A percentile compares a stretch with the other conserved stretches of the same genome.
Evolutionary conservation across 2,888 invertebrate genomes (phyloP).

Genomic region (Zaprionus obscuricornis): DNA sequence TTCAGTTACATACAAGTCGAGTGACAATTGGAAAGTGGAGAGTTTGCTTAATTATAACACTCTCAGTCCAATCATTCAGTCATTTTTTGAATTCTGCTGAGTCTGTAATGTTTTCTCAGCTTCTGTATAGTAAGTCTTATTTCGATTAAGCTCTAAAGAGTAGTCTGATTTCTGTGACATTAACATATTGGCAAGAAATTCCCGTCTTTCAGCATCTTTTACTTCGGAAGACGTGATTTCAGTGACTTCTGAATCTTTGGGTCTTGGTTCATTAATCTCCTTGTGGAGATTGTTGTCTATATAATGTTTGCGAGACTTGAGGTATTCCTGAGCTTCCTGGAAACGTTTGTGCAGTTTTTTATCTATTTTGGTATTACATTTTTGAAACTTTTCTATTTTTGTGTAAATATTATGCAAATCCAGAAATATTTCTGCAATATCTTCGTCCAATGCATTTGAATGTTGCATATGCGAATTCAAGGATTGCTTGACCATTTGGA

Average conservation of each 20-base stretch:
- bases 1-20: neutral
- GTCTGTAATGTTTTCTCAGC: constrained; percentile 13
- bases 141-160: constrained; percentile 39
- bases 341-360: constrained; percentile 3
- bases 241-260: neutral
- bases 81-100: neutral
- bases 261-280: neutral
- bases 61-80: neutral
- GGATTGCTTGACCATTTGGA: constrained; percentile 15
- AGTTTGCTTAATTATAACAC: constrained; percentile 2
- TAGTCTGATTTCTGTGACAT: constrained; percentile 44
- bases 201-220: neutral
- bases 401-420: constrained; percentile 57
- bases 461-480: constrained; percentile 23
- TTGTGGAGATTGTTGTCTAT: constrained; percentile 20
- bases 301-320: constrained; percentile 28
- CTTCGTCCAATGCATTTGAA: constrained; percentile 29
- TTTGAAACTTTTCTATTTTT: constrained; percentile 32
- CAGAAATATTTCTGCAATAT: constrained; percentile 58
- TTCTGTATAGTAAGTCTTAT: constrained; percentile 18
- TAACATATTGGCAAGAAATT: constrained; percentile 45
- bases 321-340: constrained; percentile 19
- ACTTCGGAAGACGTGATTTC: too few species aligned
- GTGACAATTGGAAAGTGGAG: constrained; percentile 3
- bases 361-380: neutral